Evolutionary conservation across 2,113 vertebrate genomes (phyloP).

Genomic region (Prolemur simus): DNA sequence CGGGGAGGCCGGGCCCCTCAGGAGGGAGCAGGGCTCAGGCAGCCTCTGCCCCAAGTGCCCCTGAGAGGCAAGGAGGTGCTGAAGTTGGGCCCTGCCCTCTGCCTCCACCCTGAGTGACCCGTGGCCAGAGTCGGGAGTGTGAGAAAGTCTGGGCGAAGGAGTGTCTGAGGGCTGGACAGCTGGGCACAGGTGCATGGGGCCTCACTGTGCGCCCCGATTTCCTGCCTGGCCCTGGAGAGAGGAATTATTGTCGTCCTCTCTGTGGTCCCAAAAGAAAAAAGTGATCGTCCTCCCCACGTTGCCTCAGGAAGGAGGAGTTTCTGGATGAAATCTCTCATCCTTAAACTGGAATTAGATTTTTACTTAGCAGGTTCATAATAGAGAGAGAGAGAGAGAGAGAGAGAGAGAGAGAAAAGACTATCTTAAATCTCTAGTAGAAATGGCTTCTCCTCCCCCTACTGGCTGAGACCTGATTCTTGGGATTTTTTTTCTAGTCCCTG

Average conservation of each 20-base stretch:
- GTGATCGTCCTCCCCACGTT: not conserved
- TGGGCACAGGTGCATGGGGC: rapidly evolving
- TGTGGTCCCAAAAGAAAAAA: constrained; percentile 8
- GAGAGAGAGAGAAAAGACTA: not conserved
- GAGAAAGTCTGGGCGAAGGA: not conserved
- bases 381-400: not conserved
- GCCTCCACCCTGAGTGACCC: not conserved
- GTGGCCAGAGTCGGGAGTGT: not conserved
- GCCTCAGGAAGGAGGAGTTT: constrained; percentile 49
- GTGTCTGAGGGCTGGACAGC: not conserved
- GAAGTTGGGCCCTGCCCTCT: not conserved
- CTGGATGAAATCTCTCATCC: constrained; percentile 32
- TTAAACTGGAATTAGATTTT: constrained; percentile 59
- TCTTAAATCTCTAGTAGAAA: constrained; percentile 32
- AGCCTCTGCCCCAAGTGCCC: not conserved
- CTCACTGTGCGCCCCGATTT: not conserved
- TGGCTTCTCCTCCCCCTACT: constrained; percentile 55
- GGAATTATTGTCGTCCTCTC: not conserved
- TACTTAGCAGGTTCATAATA: constrained; percentile 31
- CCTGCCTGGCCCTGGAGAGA: not conserved
- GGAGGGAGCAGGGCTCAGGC: not conserved
- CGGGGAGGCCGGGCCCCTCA: not conserved
- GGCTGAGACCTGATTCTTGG: constrained; percentile 31
- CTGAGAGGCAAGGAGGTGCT: not conserved
- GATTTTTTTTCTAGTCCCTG: not conserved